Base-by-base conservation (phyloP, 2,113 vertebrate genomes). In the Gallinago paraguaiae region DNA sequence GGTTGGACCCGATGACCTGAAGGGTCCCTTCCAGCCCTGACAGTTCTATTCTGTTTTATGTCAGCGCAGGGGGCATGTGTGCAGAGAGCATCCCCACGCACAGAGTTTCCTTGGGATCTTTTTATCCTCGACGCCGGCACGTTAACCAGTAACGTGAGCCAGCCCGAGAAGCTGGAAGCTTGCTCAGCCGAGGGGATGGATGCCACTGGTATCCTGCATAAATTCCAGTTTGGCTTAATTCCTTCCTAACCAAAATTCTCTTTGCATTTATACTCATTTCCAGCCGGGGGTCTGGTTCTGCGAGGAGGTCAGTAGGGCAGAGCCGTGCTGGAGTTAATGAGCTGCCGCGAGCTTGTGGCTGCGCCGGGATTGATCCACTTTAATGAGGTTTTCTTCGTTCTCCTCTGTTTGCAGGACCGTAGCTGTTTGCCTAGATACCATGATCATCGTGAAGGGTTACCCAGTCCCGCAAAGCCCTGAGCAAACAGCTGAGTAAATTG, bases 11-110 rank as follows among this genome's bases (percentile, higher is more conserved):
- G 7, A 17, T 25, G 35, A 37, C 39, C 35, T 39, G 35, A 27
- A 39, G 17, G 24, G 60, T 37, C 35, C 35, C 35, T 39, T 37
- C 24, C 60, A 25, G 37, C 9, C 15, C 14, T 8, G 60, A 5
- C 7, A 7, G 35, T 61, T 61, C n/a, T 39, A 7, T 39, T 61
- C 60, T 17, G 5, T 27, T 27, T 15, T 11, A 10, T 63, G 86
- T 39, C 81, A 45, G 46, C 0, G 0, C 0, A 1, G 68, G 50
- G 61, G 50, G 37, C 71, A n/a, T 53, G 80, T 7, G 17, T 3
- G 5, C n/a, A 14, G 53, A 11, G 23, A 28, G 8, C 0, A 0
- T 35, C 83, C 23, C 6, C 1, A 2, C 51, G 75, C 56, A 4
- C 14, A 14, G 13, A 59, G 18, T 11, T 80, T 41, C 53, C 82